Conservation (phyloP, 2,797 vertebrate species). For the Chiloscyllium punctatum region DNA sequence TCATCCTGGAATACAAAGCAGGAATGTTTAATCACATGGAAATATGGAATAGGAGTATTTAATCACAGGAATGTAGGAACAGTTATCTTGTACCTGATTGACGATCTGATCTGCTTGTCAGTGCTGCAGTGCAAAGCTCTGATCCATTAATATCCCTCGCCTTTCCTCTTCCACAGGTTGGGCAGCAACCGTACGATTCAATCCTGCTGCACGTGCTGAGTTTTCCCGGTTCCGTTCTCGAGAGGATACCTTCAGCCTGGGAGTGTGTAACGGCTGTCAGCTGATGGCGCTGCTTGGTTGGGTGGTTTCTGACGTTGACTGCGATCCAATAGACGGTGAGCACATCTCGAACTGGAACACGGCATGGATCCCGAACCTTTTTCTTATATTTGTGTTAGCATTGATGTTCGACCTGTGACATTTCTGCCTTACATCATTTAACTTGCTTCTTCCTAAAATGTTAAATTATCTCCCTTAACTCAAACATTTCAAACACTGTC, state of each 20-base stretch:
- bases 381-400: too few relatives aligned
- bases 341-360: background rate
- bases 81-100: background rate
- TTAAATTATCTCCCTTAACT: background rate
- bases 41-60: background rate
- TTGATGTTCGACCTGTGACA: background rate
- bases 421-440: too few relatives aligned
- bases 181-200: conserved; percentile 76
- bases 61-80: too few relatives aligned
- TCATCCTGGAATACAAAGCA: background rate
- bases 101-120: background rate
- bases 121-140: background rate
- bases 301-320: conserved; percentile 59
- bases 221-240: conserved; percentile 70
- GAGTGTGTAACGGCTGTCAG: conserved; percentile 88
- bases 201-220: conserved; percentile 61
- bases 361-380: too few relatives aligned
- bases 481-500: background rate
- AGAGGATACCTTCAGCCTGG: conserved; percentile 76
- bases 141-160: background rate
- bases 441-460: background rate
- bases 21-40: too few relatives aligned
- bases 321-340: conserved; percentile 16
- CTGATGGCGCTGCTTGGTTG: conserved; percentile 81
- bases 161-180: conserved; percentile 60